phyloP scores from a whole-genome alignment of 2,888 invertebrate species.

The Phengaris arion region DNA sequence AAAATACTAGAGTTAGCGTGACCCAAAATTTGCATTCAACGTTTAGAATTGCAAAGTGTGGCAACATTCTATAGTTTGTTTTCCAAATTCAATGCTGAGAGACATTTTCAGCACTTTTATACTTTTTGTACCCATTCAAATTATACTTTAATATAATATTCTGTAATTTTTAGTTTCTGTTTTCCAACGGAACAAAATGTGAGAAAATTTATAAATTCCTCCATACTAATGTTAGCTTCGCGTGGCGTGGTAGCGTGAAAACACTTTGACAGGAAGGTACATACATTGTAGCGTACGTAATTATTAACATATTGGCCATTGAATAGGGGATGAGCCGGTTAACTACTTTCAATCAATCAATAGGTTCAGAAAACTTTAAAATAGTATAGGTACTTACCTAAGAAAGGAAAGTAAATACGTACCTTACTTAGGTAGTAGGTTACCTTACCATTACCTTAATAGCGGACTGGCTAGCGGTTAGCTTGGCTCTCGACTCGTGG shows the following conservation, averaged over 20 bases:
- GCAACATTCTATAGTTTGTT: conserved; percentile 13
- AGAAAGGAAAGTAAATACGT: too few relatives aligned
- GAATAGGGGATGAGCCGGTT: not conserved
- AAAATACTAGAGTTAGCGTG: conserved; percentile 13
- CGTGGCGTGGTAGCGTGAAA: not conserved
- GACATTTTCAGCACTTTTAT: not conserved
- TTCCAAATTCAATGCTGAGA: conserved; percentile 3
- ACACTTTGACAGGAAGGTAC: conserved; percentile 5
- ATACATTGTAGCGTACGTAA: not conserved
- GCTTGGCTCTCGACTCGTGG: too few relatives aligned
- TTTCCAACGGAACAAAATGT: not conserved
- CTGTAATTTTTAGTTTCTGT: not conserved
- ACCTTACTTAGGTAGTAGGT: too few relatives aligned
- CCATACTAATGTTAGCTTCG: not conserved
- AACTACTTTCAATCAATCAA: not conserved
- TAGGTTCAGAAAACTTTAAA: not conserved
- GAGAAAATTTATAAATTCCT: not conserved
- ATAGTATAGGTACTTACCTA: too few relatives aligned
- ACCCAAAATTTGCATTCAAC: conserved; percentile 10
- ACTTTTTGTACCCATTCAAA: not conserved
- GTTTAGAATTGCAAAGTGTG: conserved; percentile 18
- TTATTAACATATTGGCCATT: conserved; percentile 6
- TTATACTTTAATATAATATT: not conserved
- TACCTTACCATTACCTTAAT: too few relatives aligned
- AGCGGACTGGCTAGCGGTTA: too few relatives aligned